Conservation (phyloP, 2,888 invertebrate species). For the Sminthurides aquaticus region DNA sequence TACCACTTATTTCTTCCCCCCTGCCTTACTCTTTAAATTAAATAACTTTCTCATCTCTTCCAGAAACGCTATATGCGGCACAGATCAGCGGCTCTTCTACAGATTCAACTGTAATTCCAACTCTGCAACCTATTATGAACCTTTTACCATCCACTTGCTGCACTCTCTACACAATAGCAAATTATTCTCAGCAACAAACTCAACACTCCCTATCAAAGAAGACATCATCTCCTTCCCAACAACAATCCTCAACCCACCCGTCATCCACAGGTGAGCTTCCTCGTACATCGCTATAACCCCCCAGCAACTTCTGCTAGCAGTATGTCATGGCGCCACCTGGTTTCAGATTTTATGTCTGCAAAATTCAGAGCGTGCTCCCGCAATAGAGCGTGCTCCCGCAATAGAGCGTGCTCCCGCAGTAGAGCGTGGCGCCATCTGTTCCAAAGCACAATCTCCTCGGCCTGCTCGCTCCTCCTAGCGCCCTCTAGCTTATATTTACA, state of each 20-base stretch:
- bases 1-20: too few relatives aligned
- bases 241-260: not conserved
- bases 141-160: slow-evolving; percentile 38
- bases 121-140: slow-evolving; percentile 12
- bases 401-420: too few relatives aligned
- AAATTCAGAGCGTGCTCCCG: too few relatives aligned
- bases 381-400: too few relatives aligned
- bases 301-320: too few relatives aligned
- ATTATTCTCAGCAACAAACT: not conserved
- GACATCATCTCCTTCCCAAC: not conserved
- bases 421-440: too few relatives aligned
- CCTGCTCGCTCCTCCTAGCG: too few relatives aligned
- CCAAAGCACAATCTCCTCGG: too few relatives aligned
- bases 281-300: too few relatives aligned
- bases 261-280: not conserved
- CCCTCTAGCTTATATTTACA: too few relatives aligned
- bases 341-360: too few relatives aligned
- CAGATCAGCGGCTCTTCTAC: not conserved
- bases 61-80: not conserved
- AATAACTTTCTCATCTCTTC: not conserved
- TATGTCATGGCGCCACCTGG: too few relatives aligned
- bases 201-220: not conserved
- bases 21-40: not conserved
- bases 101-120: not conserved
- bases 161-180: slow-evolving; percentile 21